Conservation (phyloP, 2,888 invertebrate genomes). For the Parapristionchus giblindavisi region DNA sequence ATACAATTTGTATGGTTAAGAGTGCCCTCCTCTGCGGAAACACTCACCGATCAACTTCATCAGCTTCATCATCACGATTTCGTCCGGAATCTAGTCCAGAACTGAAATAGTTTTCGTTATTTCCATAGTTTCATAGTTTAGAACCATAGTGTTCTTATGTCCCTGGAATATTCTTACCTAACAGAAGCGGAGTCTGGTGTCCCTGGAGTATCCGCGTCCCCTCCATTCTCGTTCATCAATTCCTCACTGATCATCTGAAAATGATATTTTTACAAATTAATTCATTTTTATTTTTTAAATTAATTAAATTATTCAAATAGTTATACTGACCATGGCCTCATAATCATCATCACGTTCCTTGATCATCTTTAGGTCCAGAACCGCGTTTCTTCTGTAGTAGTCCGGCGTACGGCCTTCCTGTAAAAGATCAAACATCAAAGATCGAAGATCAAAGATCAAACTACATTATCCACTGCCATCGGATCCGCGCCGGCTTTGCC, state of each 20-base stretch:
- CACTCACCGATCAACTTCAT: slow-evolving; percentile 38
- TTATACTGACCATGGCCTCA: slow-evolving; percentile 41
- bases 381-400: slow-evolving; percentile 79
- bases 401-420: slow-evolving; percentile 84
- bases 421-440: slow-evolving; percentile 17
- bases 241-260: slow-evolving; percentile 53
- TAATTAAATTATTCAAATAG: too few relatives aligned
- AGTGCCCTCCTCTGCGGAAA: too few relatives aligned
- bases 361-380: slow-evolving; percentile 76
- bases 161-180: slow-evolving; percentile 12
- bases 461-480: slow-evolving; percentile 84
- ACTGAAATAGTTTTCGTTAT: too few relatives aligned
- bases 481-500: slow-evolving; percentile 85
- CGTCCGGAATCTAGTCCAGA: slow-evolving; percentile 59
- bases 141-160: neutral
- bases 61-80: slow-evolving; percentile 55
- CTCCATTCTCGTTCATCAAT: slow-evolving; percentile 49
- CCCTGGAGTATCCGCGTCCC: slow-evolving; percentile 49
- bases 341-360: slow-evolving; percentile 61
- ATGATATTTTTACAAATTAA: neutral
- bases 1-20: too few relatives aligned
- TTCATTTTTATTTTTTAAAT: too few relatives aligned
- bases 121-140: too few relatives aligned
- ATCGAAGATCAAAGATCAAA: too few relatives aligned
- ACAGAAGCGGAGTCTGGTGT: slow-evolving; percentile 49